A percentile compares a stretch with the other conserved stretches of the same genome.
phyloP scores from a whole-genome alignment of 2,113 vertebrate species.

The Symphodus melops region DNA sequence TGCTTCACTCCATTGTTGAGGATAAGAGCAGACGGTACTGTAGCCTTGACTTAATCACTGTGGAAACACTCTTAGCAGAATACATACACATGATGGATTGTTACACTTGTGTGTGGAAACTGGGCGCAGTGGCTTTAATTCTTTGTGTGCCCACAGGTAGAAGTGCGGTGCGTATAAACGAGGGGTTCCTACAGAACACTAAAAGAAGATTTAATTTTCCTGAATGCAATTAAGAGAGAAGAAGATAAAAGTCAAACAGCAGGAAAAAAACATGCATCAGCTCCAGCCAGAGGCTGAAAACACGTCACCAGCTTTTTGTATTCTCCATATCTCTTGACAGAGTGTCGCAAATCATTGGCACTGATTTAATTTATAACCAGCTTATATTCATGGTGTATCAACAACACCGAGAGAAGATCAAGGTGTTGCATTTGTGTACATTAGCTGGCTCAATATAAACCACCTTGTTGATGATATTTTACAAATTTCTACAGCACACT shows the following conservation, averaged over 20 bases:
- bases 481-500: too few species aligned
- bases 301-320: not conserved
- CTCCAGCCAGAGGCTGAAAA: not conserved
- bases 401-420: too few species aligned
- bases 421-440: too few species aligned
- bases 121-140: not conserved
- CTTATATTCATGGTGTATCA: not conserved
- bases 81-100: conserved; percentile 9
- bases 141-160: conserved; percentile 12
- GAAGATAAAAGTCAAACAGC: not conserved
- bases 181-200: not conserved
- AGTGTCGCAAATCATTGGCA: not conserved
- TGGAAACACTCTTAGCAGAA: conserved; percentile 5
- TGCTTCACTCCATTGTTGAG: not conserved
- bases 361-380: not conserved
- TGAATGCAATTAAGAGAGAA: conserved; percentile 4
- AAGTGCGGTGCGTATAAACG: not conserved
- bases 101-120: not conserved
- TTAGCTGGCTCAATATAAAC: too few species aligned
- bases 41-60: conserved; percentile 8
- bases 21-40: not conserved
- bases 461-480: too few species aligned
- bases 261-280: not conserved
- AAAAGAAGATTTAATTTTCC: not conserved
- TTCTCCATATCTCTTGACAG: not conserved